These are phyloP conservation scores for Malthinus flaveolus DNA, from an alignment of 2,888 invertebrate species.

Conservation along the genomic window DNA sequence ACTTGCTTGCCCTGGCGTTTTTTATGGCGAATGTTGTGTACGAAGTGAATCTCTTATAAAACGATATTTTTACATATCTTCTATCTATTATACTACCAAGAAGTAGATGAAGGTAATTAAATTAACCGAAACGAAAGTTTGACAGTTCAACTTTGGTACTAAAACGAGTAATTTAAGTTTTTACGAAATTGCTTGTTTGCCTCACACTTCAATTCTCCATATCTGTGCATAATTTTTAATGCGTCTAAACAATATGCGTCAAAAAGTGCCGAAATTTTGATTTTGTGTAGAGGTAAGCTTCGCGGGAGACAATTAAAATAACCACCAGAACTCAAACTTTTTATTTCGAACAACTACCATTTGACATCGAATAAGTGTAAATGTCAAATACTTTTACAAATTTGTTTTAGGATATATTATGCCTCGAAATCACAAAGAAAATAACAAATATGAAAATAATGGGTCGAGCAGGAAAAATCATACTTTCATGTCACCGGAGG, in stretches of 20 bases:
- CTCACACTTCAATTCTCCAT: too few relatives aligned
- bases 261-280: too few relatives aligned
- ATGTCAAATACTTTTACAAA: too few relatives aligned
- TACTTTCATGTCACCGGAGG: conserved; percentile 91
- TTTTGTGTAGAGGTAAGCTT: too few relatives aligned
- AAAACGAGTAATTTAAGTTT: neutral
- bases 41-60: conserved; percentile 40
- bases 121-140: neutral
- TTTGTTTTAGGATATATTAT: conserved; percentile 53
- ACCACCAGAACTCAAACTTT: too few relatives aligned
- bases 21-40: conserved; percentile 50
- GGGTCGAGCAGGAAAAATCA: conserved; percentile 76
- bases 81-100: conserved; percentile 46
- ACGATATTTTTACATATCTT: conserved; percentile 48
- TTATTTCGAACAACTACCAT: too few relatives aligned
- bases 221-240: too few relatives aligned
- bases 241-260: too few relatives aligned
- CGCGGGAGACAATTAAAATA: too few relatives aligned
- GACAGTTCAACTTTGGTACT: too few relatives aligned
- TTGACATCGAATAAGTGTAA: too few relatives aligned
- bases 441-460: conserved; percentile 78
- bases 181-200: neutral
- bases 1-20: conserved; percentile 41
- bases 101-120: conserved; percentile 53
- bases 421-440: conserved; percentile 71